A percentile compares a stretch with the other conserved stretches of the same genome.
Evolutionary conservation across 1,140 invertebrate genomes (phyloP).

Genomic region (Brachionus calyciflorus): DNA sequence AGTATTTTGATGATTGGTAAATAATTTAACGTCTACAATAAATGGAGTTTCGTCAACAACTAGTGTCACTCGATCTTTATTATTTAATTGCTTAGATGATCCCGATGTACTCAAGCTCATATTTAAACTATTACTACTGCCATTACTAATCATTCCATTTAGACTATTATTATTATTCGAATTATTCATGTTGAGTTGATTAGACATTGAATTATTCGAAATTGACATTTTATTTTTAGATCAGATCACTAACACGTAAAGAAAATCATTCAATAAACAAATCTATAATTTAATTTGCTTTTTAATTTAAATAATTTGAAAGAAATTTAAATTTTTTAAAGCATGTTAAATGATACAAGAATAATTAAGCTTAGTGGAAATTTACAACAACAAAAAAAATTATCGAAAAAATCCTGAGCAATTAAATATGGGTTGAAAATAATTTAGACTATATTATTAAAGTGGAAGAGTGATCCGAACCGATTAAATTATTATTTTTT

Average conservation of each 20-base stretch:
- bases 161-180: constrained; percentile 7
- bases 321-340: too few relatives aligned
- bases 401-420: too few relatives aligned
- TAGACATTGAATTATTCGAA: constrained; percentile 27
- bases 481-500: too few relatives aligned
- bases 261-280: neutral
- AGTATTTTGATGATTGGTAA: constrained; percentile 84
- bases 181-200: constrained; percentile 15
- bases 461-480: too few relatives aligned
- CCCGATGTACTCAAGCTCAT: neutral
- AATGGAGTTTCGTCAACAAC: constrained; percentile 90
- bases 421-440: too few relatives aligned
- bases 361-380: too few relatives aligned
- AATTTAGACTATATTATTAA: too few relatives aligned
- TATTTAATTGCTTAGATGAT: neutral
- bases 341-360: too few relatives aligned
- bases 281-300: too few relatives aligned
- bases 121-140: neutral
- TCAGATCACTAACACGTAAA: neutral
- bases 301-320: too few relatives aligned
- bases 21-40: constrained; percentile 82
- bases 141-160: neutral
- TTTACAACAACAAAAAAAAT: too few relatives aligned
- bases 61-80: constrained; percentile 67
- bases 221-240: constrained; percentile 5